Base-by-base conservation (phyloP, 2,888 invertebrate species). In the Fragum sueziense region DNA sequence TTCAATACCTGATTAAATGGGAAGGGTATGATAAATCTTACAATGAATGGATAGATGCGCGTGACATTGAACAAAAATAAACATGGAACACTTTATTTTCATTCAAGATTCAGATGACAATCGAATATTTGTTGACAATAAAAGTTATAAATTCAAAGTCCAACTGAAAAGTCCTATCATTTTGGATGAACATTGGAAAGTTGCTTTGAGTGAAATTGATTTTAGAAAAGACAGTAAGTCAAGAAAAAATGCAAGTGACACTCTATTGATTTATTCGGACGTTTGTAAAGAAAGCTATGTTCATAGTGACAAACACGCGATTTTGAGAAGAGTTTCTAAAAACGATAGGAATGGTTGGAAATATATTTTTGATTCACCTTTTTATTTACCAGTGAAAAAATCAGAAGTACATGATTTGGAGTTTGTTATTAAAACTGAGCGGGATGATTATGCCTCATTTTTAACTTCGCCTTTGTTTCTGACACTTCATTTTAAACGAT, bases 401-500 rank as follows among this genome's bases (percentile, higher is more conserved):
- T 52, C 34, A n/a, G 79, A 76, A 68, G 25, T 82, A 59, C 76
- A 75, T 70, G 76, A 76, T 34, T 20, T 78, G 17, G 79, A 82
- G 59, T 71, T 82, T 47, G n/a, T 3, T 79, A 82, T 82, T 74
- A 82, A 79, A 61, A 73, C 78, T 22, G 33, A n/a, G 1, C 51
- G 76, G 22, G 71, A 69, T 17, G 74, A 75, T 14, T 54, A 67
- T 25, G 82, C 79, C 27, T 79, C 82, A 82, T 76, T 79, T 54
- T 22, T 82, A 65, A 47, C 22, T 67, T 76, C 73, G 37, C 82
- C 79, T 31, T 70, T 82, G 62, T 51, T 73, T 34, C n/a, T 79
- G 0, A 79, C 76, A 67, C 79, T 82, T 70, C 82, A 82, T 54
- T 82, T 82, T 69, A 81, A 77, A 70, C 77, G 70, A 14, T 81